Evolutionary conservation across 2,888 invertebrate genomes (phyloP).

Genomic region (Netelia fuscicornis): DNA sequence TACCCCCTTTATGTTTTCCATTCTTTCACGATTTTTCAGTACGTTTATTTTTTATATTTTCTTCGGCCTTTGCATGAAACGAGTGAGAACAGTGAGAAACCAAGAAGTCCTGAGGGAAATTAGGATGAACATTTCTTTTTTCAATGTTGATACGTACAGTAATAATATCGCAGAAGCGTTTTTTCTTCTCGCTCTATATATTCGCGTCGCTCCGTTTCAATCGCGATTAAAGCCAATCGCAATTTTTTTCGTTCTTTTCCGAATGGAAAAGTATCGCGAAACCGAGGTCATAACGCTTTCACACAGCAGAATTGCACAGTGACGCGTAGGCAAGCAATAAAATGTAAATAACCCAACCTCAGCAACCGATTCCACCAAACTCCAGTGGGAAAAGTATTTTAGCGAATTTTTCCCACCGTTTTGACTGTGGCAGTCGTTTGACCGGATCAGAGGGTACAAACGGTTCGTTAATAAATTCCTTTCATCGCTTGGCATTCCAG

Average conservation of each 20-base stretch:
- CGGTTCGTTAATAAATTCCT: slow-evolving; percentile 58
- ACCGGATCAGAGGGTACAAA: slow-evolving; percentile 13
- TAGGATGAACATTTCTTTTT: slow-evolving; percentile 20
- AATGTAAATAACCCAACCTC: slow-evolving; percentile 60
- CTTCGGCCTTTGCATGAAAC: not conserved
- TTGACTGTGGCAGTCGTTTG: slow-evolving; percentile 32
- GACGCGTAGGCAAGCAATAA: slow-evolving; percentile 57
- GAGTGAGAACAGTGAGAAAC: not conserved
- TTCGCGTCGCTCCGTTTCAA: slow-evolving; percentile 9
- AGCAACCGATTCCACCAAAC: slow-evolving; percentile 27
- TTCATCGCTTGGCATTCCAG: slow-evolving; percentile 38
- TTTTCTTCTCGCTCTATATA: not conserved
- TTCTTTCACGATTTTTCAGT: not conserved
- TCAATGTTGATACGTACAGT: slow-evolving; percentile 22
- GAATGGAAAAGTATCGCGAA: slow-evolving; percentile 17
- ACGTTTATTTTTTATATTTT: not conserved
- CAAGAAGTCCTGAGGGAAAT: slow-evolving; percentile 42
- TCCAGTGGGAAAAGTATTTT: slow-evolving; percentile 43
- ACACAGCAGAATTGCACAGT: slow-evolving; percentile 43
- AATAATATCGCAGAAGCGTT: slow-evolving; percentile 10
- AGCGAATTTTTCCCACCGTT: slow-evolving; percentile 32
- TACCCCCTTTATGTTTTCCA: not conserved
- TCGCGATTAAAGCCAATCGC: slow-evolving; percentile 36
- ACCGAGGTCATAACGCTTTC: slow-evolving; percentile 26
- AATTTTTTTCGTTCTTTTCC: slow-evolving; percentile 38